These are phyloP conservation scores for Drosophila carrolli DNA, from an alignment of 1,140 invertebrate genomes.

Conservation along the genomic window DNA sequence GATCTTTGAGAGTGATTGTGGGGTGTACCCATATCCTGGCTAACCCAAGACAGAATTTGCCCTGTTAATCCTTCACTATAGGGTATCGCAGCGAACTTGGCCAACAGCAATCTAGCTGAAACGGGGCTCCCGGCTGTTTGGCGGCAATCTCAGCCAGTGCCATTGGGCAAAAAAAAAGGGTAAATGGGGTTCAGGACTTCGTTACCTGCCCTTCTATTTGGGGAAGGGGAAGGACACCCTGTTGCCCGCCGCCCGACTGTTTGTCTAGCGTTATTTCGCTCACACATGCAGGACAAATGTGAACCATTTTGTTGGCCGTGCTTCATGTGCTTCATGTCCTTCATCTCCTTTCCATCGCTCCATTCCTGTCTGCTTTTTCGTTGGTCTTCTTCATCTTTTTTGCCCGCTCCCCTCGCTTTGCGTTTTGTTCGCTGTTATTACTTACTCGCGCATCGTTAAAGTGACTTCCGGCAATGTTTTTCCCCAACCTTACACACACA, in stretches of 20 bases:
- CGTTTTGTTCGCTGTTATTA: slow-evolving; percentile 69
- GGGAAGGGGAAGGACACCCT: slow-evolving; percentile 23
- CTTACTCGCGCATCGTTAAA: slow-evolving; percentile 83
- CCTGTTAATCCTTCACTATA: slow-evolving; percentile 5
- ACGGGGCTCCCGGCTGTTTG: slow-evolving; percentile 17
- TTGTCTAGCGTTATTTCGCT: slow-evolving; percentile 63
- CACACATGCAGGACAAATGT: slow-evolving; percentile 57
- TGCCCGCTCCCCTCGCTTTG: slow-evolving; percentile 13
- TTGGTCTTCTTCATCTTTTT: slow-evolving; percentile 9
- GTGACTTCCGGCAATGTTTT: slow-evolving; percentile 73
- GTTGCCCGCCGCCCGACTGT: slow-evolving; percentile 31
- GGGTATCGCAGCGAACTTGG: slow-evolving; percentile 21
- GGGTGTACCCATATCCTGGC: slow-evolving; percentile 11
- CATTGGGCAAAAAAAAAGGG: slow-evolving; percentile 8
- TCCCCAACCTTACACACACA: slow-evolving; percentile 17
- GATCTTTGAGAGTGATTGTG: not conserved
- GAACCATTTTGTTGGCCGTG: slow-evolving; percentile 68
- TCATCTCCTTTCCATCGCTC: slow-evolving; percentile 8
- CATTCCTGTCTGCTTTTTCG: slow-evolving; percentile 37
- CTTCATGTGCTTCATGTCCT: slow-evolving; percentile 45
- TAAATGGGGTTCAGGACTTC: slow-evolving; percentile 6
- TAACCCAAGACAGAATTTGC: slow-evolving; percentile 19
- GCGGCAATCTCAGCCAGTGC: slow-evolving; percentile 55
- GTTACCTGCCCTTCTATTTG: slow-evolving; percentile 26
- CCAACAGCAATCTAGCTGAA: slow-evolving; percentile 31